These are phyloP conservation scores for Lepus timidus DNA, from an alignment of 2,113 vertebrate species.

Conservation along the genomic window DNA sequence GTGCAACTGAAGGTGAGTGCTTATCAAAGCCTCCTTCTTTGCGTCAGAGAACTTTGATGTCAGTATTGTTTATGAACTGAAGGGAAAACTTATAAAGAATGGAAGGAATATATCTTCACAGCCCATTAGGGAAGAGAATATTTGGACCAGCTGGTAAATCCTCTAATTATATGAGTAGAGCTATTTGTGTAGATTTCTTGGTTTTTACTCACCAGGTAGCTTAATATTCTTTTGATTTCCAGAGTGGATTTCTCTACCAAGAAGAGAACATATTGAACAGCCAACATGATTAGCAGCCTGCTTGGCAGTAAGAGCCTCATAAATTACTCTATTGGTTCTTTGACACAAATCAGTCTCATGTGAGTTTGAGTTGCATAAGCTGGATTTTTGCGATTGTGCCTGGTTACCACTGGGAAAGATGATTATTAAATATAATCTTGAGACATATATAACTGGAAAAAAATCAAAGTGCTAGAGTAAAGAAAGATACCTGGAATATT, in stretches of 20 bases:
- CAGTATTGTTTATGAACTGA: not conserved
- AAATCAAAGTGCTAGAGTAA: not conserved
- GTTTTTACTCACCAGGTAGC: slow-evolving; percentile 19
- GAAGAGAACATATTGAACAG: slow-evolving; percentile 66
- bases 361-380: slow-evolving; percentile 61
- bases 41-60: not conserved
- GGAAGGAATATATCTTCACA: not conserved
- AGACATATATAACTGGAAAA: not conserved
- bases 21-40: not conserved
- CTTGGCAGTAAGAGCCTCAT: slow-evolving; percentile 62
- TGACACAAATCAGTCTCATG: slow-evolving; percentile 66
- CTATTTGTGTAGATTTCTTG: not conserved
- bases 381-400: not conserved
- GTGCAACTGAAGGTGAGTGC: not conserved
- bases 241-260: not conserved
- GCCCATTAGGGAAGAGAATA: not conserved
- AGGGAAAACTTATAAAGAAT: not conserved
- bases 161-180: not conserved
- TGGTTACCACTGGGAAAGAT: slow-evolving; percentile 23
- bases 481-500: not conserved
- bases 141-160: not conserved
- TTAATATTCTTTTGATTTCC: slow-evolving; percentile 52
- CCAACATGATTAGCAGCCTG: slow-evolving; percentile 60
- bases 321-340: slow-evolving; percentile 64
- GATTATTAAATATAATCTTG: not conserved